Conservation (phyloP, 2,888 invertebrate genomes). For the Cosmia trapezina region DNA sequence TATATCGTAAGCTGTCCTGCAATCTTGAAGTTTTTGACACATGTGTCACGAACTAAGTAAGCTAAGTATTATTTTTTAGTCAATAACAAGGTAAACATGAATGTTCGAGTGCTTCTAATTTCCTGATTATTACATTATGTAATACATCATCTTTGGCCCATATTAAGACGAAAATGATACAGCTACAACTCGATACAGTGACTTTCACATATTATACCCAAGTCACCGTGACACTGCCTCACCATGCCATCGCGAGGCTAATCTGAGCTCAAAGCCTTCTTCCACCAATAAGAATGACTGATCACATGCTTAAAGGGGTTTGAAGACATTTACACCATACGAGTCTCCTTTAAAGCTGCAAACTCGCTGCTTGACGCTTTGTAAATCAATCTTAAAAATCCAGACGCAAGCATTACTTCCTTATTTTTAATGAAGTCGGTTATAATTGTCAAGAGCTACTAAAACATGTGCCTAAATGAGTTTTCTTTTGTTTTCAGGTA, state of each 20-base stretch:
- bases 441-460: background rate
- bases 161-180: constrained; percentile 17
- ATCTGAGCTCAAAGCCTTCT: constrained; percentile 70
- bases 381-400: background rate
- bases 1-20: too few relatives aligned
- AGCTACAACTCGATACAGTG: constrained; percentile 8
- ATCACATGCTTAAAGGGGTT: constrained; percentile 73
- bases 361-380: background rate
- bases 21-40: too few relatives aligned
- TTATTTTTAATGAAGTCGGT: background rate
- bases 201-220: constrained; percentile 21
- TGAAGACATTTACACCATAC: constrained; percentile 49
- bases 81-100: background rate
- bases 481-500: constrained; percentile 34
- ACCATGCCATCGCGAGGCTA: constrained; percentile 48
- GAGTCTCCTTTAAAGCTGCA: background rate
- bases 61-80: background rate
- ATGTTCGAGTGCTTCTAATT: background rate
- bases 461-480: background rate
- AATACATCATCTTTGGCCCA: constrained; percentile 6
- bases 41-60: too few relatives aligned
- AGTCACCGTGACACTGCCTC: constrained; percentile 35
- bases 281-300: constrained; percentile 73
- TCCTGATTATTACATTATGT: background rate
- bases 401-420: background rate